Conservation (phyloP, 2,113 vertebrate genomes). For the Parus major region DNA sequence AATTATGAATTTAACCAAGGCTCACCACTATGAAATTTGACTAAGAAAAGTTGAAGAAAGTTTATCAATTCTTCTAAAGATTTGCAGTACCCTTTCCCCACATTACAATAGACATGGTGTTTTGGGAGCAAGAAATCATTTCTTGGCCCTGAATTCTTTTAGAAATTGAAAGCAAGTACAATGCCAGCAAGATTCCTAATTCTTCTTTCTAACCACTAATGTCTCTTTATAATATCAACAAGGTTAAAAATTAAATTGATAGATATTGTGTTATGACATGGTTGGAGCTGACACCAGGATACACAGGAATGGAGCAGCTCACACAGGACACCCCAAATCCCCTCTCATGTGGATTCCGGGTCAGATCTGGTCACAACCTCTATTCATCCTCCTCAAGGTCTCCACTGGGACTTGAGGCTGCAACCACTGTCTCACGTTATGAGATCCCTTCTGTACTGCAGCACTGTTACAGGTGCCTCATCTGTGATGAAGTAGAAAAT, state of each 20-base stretch:
- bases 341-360: no score
- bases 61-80: neutral
- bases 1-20: neutral
- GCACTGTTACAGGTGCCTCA: neutral
- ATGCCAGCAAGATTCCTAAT: neutral
- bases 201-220: neutral
- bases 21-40: neutral
- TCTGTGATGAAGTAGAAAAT: neutral
- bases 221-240: neutral
- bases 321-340: neutral
- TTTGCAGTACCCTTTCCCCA: neutral
- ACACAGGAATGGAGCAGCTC: neutral
- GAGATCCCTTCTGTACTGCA: neutral
- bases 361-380: neutral
- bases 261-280: accelerated
- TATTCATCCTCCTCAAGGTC: neutral
- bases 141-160: neutral
- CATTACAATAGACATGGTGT: neutral
- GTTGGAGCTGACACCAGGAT: neutral
- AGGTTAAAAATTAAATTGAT: neutral
- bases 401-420: neutral
- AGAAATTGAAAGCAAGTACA: neutral
- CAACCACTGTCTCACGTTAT: accelerated
- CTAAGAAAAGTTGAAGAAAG: neutral
- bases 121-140: neutral